Conservation (phyloP, 1,140 invertebrate species). For the Aphelenchoides avenae region DNA sequence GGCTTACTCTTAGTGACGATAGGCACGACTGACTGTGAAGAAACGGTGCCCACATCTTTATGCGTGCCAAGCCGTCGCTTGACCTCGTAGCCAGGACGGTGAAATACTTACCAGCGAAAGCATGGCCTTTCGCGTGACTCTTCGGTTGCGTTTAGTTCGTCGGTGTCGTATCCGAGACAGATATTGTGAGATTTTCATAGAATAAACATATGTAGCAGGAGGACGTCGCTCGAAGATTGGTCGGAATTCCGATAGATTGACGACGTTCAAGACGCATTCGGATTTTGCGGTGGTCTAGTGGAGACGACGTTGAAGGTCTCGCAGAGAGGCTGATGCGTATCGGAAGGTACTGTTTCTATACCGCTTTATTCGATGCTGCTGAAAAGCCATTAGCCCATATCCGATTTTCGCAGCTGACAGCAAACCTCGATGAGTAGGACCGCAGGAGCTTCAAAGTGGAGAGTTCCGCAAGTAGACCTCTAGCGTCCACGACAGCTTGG, state of each 20-base stretch:
- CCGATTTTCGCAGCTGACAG: no score
- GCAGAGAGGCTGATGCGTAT: slow-evolving; percentile 64
- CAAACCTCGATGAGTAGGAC: no score
- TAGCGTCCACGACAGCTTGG: slow-evolving; percentile 95
- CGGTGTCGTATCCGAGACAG: slow-evolving; percentile 34
- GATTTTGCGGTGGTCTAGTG: slow-evolving; percentile 95
- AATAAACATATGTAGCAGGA: slow-evolving; percentile 93
- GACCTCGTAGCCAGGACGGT: slow-evolving; percentile 45
- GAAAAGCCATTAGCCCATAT: slow-evolving; percentile 63
- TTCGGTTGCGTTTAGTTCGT: slow-evolving; percentile 17
- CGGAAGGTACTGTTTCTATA: slow-evolving; percentile 7
- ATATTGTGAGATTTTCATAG: slow-evolving; percentile 79
- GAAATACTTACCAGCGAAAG: slow-evolving; percentile 60
- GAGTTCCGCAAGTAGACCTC: slow-evolving; percentile 84
- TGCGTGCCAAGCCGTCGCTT: slow-evolving; percentile 67
- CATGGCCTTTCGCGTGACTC: slow-evolving; percentile 24
- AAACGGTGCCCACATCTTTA: slow-evolving; percentile 50
- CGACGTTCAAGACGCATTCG: slow-evolving; percentile 91
- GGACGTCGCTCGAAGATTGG: slow-evolving; percentile 73
- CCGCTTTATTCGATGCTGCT: neutral
- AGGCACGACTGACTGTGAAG: no score
- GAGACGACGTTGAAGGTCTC: slow-evolving; percentile 93
- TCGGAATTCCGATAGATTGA: slow-evolving; percentile 85
- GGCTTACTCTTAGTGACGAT: no score
- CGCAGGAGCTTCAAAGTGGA: no score